Evolutionary conservation across 2,797 vertebrate genomes (phyloP).

Genomic region (Phyllotis vaccarum): DNA sequence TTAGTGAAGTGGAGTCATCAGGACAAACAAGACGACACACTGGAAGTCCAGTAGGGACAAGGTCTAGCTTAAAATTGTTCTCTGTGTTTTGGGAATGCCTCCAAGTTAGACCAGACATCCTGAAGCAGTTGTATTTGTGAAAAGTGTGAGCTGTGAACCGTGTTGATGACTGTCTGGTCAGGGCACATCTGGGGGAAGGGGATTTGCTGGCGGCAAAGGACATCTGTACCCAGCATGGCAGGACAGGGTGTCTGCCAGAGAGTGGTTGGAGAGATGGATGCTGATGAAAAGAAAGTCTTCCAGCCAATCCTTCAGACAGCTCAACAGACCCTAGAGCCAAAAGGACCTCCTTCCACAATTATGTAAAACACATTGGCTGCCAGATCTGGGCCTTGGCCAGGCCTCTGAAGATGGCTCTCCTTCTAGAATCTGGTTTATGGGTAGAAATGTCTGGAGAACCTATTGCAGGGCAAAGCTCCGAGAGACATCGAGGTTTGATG

Average conservation of each 20-base stretch:
- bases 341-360: not conserved
- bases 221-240: not conserved
- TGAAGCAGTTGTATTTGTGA: not conserved
- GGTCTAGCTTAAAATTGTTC: not conserved
- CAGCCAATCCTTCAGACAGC: not conserved
- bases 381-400: not conserved
- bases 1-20: accelerated
- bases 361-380: not conserved
- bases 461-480: accelerated
- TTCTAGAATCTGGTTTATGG: not conserved
- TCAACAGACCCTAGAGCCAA: not conserved
- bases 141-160: not conserved
- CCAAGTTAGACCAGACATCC: not conserved
- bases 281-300: not conserved
- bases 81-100: not conserved
- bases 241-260: not conserved
- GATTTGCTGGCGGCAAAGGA: not conserved
- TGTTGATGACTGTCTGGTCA: not conserved
- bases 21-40: too few species aligned
- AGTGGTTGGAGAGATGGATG: not conserved
- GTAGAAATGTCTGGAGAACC: not conserved
- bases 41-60: not conserved
- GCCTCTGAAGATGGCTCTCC: not conserved
- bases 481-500: not conserved
- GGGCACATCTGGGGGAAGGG: not conserved